phyloP scores from a whole-genome alignment of 2,113 vertebrate genomes.

The Tauraco erythrolophus region DNA sequence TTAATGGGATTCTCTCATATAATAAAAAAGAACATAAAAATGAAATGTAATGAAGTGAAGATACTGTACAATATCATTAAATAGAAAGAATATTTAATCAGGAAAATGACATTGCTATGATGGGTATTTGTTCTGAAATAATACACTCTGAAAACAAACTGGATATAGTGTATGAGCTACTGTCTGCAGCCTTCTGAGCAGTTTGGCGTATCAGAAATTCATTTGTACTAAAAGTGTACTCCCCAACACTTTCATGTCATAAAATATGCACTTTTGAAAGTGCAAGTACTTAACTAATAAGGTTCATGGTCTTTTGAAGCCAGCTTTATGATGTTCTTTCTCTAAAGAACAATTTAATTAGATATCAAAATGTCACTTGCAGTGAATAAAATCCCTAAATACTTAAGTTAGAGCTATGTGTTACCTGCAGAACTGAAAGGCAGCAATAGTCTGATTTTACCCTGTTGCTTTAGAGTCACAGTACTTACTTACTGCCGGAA shows the following conservation, averaged over 20 bases:
- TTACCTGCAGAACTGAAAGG: not conserved
- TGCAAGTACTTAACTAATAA: slow-evolving; percentile 31
- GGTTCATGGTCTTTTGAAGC: slow-evolving; percentile 31
- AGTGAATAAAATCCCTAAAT: slow-evolving; percentile 40
- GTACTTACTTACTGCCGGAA: not conserved
- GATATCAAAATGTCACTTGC: slow-evolving; percentile 52
- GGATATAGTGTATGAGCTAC: not conserved
- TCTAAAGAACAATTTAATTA: slow-evolving; percentile 57
- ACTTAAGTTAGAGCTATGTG: not conserved
- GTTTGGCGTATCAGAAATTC: not conserved
- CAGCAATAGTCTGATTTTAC: not conserved
- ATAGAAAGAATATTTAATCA: not conserved
- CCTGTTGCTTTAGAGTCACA: not conserved
- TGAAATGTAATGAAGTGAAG: not conserved
- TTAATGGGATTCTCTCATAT: not conserved
- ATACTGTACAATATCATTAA: not conserved
- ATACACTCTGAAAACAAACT: not conserved
- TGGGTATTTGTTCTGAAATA: slow-evolving; percentile 28
- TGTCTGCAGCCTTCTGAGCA: not conserved
- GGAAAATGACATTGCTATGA: not conserved
- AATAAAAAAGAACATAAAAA: not conserved
- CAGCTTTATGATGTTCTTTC: slow-evolving; percentile 41
- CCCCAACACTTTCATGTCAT: not conserved
- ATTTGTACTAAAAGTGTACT: not conserved
- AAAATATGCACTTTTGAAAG: slow-evolving; percentile 40